phyloP scores from a whole-genome alignment of 37 sponge, comb jelly and placozoan species.

The Halichondria panicea region DNA sequence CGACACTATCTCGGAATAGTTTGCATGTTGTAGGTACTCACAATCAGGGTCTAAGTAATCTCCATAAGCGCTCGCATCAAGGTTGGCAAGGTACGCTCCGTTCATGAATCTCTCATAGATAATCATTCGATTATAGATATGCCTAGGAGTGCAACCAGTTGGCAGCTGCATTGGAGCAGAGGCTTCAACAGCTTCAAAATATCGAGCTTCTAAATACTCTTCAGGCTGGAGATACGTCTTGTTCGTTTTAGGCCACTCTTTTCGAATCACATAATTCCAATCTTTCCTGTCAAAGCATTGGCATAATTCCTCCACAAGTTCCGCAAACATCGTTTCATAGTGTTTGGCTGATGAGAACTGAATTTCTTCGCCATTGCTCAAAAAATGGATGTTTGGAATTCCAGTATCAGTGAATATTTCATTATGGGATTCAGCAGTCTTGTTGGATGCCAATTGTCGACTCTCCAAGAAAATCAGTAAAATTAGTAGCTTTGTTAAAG shows the following conservation, averaged over 20 bases:
- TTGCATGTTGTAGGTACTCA: background rate
- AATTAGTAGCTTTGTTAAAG: no score
- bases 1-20: constrained; percentile 15
- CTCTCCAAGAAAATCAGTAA: no score
- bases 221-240: no score
- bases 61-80: no score
- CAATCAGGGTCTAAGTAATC: background rate
- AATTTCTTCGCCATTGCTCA: constrained; percentile 31
- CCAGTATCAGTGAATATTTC: background rate
- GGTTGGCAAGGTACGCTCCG: no score
- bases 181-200: background rate
- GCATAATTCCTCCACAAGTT: constrained; percentile 1
- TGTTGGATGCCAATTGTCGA: no score
- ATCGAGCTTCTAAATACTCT: background rate
- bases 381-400: constrained; percentile 1
- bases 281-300: constrained; percentile 1
- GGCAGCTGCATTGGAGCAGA: background rate
- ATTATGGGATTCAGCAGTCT: no score
- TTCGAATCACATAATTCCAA: constrained; percentile 9
- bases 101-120: constrained; percentile 14
- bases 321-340: constrained; percentile 18
- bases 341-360: background rate
- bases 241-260: no score
- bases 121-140: constrained; percentile 11
- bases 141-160: background rate